Evolutionary conservation across 1,140 invertebrate genomes (phyloP).

Genomic region (Hesperophylax magnus): DNA sequence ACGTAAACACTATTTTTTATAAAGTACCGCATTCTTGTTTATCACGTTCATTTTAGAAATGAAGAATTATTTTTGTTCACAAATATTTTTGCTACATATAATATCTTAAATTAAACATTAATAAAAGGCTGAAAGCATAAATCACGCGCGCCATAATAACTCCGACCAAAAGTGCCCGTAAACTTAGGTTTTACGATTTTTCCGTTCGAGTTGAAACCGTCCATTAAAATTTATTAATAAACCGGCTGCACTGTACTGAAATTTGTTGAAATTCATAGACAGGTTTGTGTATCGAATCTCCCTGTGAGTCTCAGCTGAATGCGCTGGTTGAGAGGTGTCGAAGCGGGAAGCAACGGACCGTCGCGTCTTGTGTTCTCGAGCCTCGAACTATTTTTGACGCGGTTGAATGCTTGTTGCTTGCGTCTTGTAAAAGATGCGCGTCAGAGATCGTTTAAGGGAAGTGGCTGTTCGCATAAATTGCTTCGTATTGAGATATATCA

Average conservation of each 20-base stretch:
- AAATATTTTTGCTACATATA: no score
- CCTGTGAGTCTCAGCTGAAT: background rate
- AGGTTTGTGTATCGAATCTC: background rate
- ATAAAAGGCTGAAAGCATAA: background rate
- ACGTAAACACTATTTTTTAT: background rate
- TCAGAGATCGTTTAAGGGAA: background rate
- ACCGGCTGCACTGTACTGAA: background rate
- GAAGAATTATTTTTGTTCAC: no score
- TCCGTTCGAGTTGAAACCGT: background rate
- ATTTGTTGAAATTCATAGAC: background rate
- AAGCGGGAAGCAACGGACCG: no score
- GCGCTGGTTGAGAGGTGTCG: background rate
- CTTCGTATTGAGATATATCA: no score
- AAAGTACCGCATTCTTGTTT: no score
- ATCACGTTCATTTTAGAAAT: no score
- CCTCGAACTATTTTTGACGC: conserved; percentile 7
- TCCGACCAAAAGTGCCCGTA: background rate
- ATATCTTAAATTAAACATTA: conserved; percentile 9
- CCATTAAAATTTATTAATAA: background rate
- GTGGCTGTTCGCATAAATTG: no score
- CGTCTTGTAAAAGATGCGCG: background rate
- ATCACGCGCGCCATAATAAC: background rate
- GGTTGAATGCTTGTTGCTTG: background rate
- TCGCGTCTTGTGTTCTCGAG: background rate
- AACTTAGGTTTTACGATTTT: conserved; percentile 10